Conservation (phyloP, 2,797 vertebrate genomes). For the Chloroceryle amazona region DNA sequence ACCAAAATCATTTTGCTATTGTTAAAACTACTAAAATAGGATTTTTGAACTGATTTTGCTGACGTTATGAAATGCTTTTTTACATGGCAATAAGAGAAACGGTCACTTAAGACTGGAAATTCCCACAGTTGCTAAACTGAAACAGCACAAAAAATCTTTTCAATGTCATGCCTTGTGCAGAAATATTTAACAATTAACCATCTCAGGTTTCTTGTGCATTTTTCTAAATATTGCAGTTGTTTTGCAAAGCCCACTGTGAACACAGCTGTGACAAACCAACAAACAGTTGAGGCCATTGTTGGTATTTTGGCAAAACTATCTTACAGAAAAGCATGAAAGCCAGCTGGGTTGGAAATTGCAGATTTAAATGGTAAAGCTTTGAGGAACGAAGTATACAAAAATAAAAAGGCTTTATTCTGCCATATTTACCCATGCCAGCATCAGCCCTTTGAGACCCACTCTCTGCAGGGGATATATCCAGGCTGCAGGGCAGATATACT, state of each 20-base stretch:
- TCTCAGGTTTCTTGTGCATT: background rate
- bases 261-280: slow-evolving; percentile 52
- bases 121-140: slow-evolving; percentile 2
- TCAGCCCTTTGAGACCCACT: background rate
- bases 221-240: slow-evolving; percentile 59
- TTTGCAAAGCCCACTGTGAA: slow-evolving; percentile 33
- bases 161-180: slow-evolving; percentile 3
- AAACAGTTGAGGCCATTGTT: slow-evolving; percentile 38
- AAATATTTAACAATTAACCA: slow-evolving; percentile 40
- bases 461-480: background rate
- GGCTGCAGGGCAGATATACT: background rate
- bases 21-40: background rate
- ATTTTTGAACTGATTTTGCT: background rate
- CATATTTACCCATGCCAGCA: background rate
- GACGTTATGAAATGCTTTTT: background rate
- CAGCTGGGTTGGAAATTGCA: slow-evolving; percentile 35
- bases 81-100: background rate
- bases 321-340: background rate
- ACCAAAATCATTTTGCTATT: background rate
- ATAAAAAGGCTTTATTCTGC: background rate
- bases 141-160: slow-evolving; percentile 14
- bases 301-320: slow-evolving; percentile 49
- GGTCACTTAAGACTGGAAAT: slow-evolving; percentile 30
- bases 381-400: background rate
- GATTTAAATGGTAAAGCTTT: slow-evolving; percentile 25